Percentiles rank a stretch among this genome's conserved stretches.
Evolutionary conservation across 1,140 invertebrate genomes (phyloP).

Genomic region (Drosophila orosa): DNA sequence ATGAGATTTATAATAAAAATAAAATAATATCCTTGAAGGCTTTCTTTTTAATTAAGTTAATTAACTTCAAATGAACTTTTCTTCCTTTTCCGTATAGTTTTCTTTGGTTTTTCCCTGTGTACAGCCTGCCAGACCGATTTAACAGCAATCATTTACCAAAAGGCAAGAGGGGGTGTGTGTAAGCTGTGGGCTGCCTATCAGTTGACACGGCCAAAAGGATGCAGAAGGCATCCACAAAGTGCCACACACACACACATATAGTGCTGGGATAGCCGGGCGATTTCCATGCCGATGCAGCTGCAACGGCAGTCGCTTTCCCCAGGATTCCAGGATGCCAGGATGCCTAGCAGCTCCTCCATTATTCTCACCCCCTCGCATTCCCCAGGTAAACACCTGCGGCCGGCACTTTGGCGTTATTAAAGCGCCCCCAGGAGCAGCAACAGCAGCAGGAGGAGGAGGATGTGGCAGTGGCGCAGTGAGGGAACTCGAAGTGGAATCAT

Average conservation of each 20-base stretch:
- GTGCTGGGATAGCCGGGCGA: slow-evolving; percentile 14
- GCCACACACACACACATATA: slow-evolving; percentile 35
- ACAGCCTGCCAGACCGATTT: not conserved
- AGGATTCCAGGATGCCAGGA: slow-evolving; percentile 8
- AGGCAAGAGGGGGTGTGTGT: not conserved
- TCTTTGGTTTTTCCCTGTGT: not conserved
- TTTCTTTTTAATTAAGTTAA: not conserved
- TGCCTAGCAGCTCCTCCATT: slow-evolving; percentile 1
- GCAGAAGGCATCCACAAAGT: slow-evolving; percentile 43
- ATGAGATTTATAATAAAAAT: not conserved
- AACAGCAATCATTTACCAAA: slow-evolving; percentile 19
- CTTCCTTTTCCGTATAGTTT: not conserved
- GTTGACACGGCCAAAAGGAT: slow-evolving; percentile 45
- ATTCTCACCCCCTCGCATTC: not conserved
- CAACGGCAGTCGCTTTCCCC: slow-evolving; percentile 19
- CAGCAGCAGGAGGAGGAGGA: slow-evolving; percentile 7
- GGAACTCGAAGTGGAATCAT: slow-evolving; percentile 25
- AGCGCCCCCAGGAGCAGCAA: slow-evolving; percentile 40
- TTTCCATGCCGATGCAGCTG: slow-evolving; percentile 26
- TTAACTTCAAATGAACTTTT: not conserved
- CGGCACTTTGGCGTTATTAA: slow-evolving; percentile 63
- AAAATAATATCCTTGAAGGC: not conserved
- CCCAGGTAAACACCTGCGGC: slow-evolving; percentile 61
- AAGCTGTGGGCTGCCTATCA: slow-evolving; percentile 39
- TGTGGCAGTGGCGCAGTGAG: not conserved